These are phyloP conservation scores for Jordanella pulchra DNA, from an alignment of 2,797 vertebrate genomes.

Conservation along the genomic window DNA sequence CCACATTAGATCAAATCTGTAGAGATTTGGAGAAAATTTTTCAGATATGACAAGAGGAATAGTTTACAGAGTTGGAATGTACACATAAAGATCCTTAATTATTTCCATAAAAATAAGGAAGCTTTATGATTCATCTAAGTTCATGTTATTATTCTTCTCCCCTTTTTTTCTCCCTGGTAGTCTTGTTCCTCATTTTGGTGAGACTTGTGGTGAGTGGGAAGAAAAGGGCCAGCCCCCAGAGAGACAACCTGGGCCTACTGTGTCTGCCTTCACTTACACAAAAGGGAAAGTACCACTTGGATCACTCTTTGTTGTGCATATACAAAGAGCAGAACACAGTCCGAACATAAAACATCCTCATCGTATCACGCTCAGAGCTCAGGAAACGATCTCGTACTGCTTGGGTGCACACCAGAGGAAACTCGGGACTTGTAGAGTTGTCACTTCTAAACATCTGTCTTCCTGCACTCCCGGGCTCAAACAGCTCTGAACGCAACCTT, in stretches of 20 bases:
- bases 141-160: slow-evolving; percentile 1
- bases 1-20: not conserved
- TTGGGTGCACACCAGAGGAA: slow-evolving; percentile 63
- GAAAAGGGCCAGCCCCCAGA: slow-evolving; percentile 60
- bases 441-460: slow-evolving; percentile 46
- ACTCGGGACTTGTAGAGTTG: slow-evolving; percentile 44
- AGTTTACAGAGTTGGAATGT: not conserved
- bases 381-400: slow-evolving; percentile 66
- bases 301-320: slow-evolving; percentile 41
- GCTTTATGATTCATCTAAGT: slow-evolving; percentile 21
- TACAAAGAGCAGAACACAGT: slow-evolving; percentile 31
- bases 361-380: slow-evolving; percentile 55
- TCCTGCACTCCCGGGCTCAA: slow-evolving; percentile 40
- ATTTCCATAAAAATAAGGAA: slow-evolving; percentile 20
- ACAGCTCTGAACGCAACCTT: slow-evolving; percentile 23
- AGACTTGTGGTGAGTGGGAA: slow-evolving; percentile 29
- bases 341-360: slow-evolving; percentile 44
- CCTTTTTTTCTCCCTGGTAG: slow-evolving; percentile 33
- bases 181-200: slow-evolving; percentile 48
- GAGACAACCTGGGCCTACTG: slow-evolving; percentile 20
- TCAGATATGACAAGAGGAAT: not conserved
- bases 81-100: not conserved
- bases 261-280: slow-evolving; percentile 34
- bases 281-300: slow-evolving; percentile 73
- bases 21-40: not conserved